Base-by-base conservation (phyloP, 2,888 invertebrate species). In the Iphiclides podalirius region DNA sequence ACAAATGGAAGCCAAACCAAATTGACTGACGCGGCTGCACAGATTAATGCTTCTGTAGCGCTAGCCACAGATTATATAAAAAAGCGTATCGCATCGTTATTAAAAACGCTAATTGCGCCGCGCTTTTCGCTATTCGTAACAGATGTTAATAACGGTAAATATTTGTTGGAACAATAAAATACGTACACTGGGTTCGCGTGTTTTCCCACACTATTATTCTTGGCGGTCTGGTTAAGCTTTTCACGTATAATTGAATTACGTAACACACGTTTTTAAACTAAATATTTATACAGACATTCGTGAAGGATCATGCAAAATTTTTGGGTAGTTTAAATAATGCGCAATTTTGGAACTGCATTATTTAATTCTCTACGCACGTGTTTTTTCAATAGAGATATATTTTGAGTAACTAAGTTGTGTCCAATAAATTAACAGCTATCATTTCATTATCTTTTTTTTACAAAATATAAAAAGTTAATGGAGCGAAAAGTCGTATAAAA, bases 31-130 rank as follows among this genome's bases (percentile, higher is more conserved):
- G 58, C 45, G 34, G 44, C 17, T 42, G 37, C 33, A 44, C 45
- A 45, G 52, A 62, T 67, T 63, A 71, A 78, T 71, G 85, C 85
- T 86, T 85, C 85, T 77, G 85, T 71, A 66, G 75, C 65, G 68
- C 20, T 23, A 28, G 35, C 40, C 75, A 70, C 59, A 72, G 72
- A 79, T 77, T 75, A 75, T 67, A 61, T 48, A 59, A 77, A 82
- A 83, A 79, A 84, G 79, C 83, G 79, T 85, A 60, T 70, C 77
- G 64, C 67, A 74, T 71, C 63, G 66, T 58, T 64, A 40, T 66
- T 66, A 64, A 41, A 42, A 42, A 28, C 20, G 43, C 41, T 38
- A 47, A 44, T 57, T 53, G 61, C 59, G 57, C 6, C 6, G 26
- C 59, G 61, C 66, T 75, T 71, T 74, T 64, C 71, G 67, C 70